A percentile compares a stretch with the other conserved stretches of the same genome.
Conservation (phyloP, 1,140 invertebrate genomes). For the Lepidurus apus region DNA sequence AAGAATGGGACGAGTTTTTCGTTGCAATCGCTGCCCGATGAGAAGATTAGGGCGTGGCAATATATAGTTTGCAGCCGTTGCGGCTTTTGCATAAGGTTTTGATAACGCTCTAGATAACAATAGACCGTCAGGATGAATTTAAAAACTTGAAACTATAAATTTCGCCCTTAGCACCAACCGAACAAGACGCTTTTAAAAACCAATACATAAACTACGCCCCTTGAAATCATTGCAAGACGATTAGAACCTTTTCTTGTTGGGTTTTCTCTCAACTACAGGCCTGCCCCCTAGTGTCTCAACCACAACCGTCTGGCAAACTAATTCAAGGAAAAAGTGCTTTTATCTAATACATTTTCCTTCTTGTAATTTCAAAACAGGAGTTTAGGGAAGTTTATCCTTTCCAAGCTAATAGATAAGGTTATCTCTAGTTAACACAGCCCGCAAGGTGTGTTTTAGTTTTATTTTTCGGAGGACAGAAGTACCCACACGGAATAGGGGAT, state of each 20-base stretch:
- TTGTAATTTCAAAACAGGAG: too few species aligned
- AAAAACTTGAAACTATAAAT: background rate
- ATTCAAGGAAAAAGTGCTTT: too few species aligned
- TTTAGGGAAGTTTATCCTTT: too few species aligned
- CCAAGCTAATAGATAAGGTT: too few species aligned
- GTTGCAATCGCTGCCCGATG: background rate
- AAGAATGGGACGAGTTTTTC: background rate
- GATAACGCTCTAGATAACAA: constrained; percentile 19
- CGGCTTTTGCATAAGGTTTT: constrained; percentile 19
- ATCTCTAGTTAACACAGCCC: background rate
- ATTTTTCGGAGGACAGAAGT: background rate
- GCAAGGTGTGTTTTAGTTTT: background rate
- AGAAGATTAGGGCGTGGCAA: constrained; percentile 13
- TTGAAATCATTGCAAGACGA: too few species aligned
- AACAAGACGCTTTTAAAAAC: background rate
- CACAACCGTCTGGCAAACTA: too few species aligned
- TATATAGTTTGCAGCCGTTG: background rate
- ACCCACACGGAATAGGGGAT: background rate
- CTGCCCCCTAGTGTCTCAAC: too few species aligned
- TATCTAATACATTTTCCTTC: too few species aligned
- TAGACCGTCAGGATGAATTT: background rate
- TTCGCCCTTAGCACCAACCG: background rate
- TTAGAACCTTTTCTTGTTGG: too few species aligned
- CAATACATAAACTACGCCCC: background rate
- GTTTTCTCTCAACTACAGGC: too few species aligned